phyloP scores from a whole-genome alignment of 2,888 invertebrate genomes.

The Callosobruchus maculatus region DNA sequence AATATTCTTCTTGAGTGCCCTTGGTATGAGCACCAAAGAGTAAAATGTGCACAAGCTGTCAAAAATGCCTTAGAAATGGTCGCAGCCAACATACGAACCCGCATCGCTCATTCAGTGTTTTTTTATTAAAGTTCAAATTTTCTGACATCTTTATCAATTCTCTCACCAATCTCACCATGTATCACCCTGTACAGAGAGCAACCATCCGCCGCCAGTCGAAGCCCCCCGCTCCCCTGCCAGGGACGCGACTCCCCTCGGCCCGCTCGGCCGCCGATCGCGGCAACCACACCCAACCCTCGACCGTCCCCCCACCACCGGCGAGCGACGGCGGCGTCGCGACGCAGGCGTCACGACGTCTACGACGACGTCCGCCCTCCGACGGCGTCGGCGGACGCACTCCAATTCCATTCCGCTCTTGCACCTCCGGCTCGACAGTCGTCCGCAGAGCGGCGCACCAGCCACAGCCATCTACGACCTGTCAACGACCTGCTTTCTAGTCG shows the following conservation, averaged over 20 bases:
- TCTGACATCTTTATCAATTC: too few relatives aligned
- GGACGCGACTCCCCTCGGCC: background rate
- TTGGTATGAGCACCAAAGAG: too few relatives aligned
- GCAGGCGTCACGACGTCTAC: slow-evolving; percentile 20
- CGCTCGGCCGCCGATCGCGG: background rate
- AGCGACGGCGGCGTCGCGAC: background rate
- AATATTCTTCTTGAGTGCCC: too few relatives aligned
- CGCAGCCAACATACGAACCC: too few relatives aligned
- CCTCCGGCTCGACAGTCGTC: background rate
- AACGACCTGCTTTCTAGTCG: background rate
- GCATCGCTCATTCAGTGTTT: too few relatives aligned
- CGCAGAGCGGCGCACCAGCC: background rate
- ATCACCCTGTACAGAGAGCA: background rate
- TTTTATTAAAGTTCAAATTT: too few relatives aligned
- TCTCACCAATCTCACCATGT: too few relatives aligned
- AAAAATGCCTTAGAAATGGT: too few relatives aligned
- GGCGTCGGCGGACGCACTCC: slow-evolving; percentile 18
- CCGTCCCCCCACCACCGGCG: background rate
- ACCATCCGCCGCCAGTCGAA: background rate
- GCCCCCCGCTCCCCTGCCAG: background rate
- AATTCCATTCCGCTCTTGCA: background rate
- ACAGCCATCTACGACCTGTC: background rate
- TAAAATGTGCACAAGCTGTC: too few relatives aligned
- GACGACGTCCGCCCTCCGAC: slow-evolving; percentile 1
- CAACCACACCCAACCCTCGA: background rate